Percentiles rank a stretch among this genome's conserved stretches.
These are phyloP conservation scores for Agriopis aurantiaria DNA, from an alignment of 2,888 invertebrate genomes.

Conservation along the genomic window DNA sequence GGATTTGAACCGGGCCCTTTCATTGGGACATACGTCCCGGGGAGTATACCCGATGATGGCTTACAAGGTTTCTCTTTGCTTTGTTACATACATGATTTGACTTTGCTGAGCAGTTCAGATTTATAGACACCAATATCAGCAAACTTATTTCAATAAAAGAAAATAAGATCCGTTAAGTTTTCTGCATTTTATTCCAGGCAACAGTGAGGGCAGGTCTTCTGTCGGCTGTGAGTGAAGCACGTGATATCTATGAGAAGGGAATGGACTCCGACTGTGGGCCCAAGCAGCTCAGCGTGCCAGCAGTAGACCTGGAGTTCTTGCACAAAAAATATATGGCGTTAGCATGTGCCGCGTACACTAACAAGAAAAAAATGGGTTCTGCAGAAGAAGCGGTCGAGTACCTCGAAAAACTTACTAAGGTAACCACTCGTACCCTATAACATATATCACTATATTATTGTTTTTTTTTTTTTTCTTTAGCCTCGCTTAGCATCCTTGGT, in stretches of 20 bases:
- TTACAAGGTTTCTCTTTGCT: too few relatives aligned
- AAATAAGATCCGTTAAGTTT: neutral
- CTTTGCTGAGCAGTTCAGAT: too few relatives aligned
- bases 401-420: slow-evolving; percentile 6
- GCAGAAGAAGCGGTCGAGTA: neutral
- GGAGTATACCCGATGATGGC: too few relatives aligned
- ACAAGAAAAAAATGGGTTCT: slow-evolving; percentile 14
- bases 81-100: too few relatives aligned
- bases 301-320: slow-evolving; percentile 7
- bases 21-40: too few relatives aligned
- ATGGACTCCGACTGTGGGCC: slow-evolving; percentile 12
- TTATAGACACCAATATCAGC: too few relatives aligned
- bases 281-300: slow-evolving; percentile 4
- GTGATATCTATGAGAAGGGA: slow-evolving; percentile 11
- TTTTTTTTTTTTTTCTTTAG: too few relatives aligned
- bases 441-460: too few relatives aligned
- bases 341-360: neutral
- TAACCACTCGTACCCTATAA: neutral
- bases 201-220: slow-evolving; percentile 8
- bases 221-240: slow-evolving; percentile 7
- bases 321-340: slow-evolving; percentile 9
- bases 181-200: neutral
- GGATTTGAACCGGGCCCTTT: too few relatives aligned
- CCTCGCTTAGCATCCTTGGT: too few relatives aligned
- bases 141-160: too few relatives aligned